Conservation (phyloP, 2,113 vertebrate genomes). For the Caracal caracal region DNA sequence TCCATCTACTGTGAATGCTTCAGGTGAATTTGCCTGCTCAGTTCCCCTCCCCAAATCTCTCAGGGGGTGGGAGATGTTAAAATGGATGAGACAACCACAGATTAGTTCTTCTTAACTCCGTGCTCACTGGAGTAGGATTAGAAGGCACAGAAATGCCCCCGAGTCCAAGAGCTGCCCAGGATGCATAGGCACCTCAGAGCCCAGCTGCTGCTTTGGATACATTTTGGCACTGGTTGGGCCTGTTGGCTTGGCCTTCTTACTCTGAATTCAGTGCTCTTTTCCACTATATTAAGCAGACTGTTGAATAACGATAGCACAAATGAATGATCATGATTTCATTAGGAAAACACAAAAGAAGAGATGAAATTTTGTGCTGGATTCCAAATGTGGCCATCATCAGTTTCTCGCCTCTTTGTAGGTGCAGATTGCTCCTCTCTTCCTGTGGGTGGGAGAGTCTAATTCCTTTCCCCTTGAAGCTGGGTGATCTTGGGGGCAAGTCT, state of each 20-base stretch:
- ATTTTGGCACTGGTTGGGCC: not conserved
- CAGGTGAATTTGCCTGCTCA: not conserved
- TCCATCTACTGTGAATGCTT: not conserved
- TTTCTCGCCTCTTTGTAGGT: not conserved
- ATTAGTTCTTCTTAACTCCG: not conserved
- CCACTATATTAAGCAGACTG: not conserved
- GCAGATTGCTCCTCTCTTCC: not conserved
- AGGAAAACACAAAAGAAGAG: slow-evolving; percentile 37
- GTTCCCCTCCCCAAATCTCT: not conserved
- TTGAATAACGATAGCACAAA: not conserved
- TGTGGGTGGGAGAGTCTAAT: not conserved
- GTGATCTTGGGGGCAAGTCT: not conserved
- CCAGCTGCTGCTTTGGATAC: not conserved
- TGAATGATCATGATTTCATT: slow-evolving; percentile 15
- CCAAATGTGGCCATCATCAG: not conserved
- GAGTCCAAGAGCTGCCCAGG: not conserved
- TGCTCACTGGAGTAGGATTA: not conserved
- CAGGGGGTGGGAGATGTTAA: not conserved
- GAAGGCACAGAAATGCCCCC: not conserved
- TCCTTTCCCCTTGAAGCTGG: not conserved
- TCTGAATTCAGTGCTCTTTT: slow-evolving; percentile 13
- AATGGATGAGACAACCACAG: not conserved
- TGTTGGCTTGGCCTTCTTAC: not conserved
- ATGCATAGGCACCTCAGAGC: not conserved
- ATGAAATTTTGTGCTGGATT: not conserved